Conservation (phyloP, 2,797 vertebrate species). For the Pantherophis vulpinus region DNA sequence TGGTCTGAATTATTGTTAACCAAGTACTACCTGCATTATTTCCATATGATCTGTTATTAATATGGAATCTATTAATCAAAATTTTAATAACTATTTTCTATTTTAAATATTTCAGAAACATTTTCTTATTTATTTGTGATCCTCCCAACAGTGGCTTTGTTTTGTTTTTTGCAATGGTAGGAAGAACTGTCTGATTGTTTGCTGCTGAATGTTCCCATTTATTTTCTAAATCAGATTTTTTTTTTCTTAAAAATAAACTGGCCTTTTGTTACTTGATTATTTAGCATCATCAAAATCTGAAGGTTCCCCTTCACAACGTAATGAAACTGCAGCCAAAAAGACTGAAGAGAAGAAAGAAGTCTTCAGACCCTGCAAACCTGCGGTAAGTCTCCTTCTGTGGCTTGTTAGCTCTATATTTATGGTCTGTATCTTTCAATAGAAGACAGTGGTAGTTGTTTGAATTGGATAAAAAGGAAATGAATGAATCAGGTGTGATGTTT, state of each 20-base stretch:
- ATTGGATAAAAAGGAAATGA: background rate
- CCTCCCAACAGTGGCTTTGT: background rate
- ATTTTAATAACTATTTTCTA: background rate
- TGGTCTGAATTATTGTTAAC: background rate
- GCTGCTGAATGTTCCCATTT: background rate
- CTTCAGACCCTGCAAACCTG: slow-evolving; percentile 82
- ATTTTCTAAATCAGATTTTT: background rate
- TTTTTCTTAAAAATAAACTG: background rate
- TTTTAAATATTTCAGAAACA: background rate
- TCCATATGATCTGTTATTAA: background rate
- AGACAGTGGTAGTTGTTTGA: background rate
- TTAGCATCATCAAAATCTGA: slow-evolving; percentile 93
- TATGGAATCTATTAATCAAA: background rate
- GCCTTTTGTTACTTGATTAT: slow-evolving; percentile 8
- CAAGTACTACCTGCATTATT: background rate
- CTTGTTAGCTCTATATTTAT: background rate
- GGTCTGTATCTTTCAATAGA: background rate
- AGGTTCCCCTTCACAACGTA: slow-evolving; percentile 86
- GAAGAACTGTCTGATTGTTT: background rate
- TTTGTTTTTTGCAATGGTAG: background rate
- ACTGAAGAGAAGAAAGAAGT: slow-evolving; percentile 87
- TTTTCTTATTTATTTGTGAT: background rate
- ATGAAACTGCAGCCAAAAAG: slow-evolving; percentile 85
- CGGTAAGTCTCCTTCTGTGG: slow-evolving; percentile 78
- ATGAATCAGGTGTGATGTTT: background rate